A percentile compares a stretch with the other conserved stretches of the same genome.
phyloP scores from a whole-genome alignment of 2,888 invertebrate species.

The Elgonia sp. region DNA sequence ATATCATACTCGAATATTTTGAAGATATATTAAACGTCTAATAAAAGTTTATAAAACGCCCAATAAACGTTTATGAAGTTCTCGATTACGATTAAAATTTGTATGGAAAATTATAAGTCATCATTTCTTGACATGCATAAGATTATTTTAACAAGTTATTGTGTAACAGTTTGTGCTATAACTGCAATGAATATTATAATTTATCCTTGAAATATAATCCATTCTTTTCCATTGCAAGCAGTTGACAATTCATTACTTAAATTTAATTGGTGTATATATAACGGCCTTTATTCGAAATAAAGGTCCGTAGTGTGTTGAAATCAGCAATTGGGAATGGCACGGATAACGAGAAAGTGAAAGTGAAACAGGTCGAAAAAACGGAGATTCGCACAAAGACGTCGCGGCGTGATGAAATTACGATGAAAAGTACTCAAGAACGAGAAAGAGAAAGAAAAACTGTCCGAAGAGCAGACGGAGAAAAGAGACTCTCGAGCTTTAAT shows the following conservation, averaged over 20 bases:
- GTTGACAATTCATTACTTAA: slow-evolving; percentile 5
- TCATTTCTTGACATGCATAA: too few species aligned
- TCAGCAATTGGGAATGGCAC: slow-evolving; percentile 32
- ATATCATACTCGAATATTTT: too few species aligned
- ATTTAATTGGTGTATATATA: neutral
- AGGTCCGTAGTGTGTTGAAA: slow-evolving; percentile 20
- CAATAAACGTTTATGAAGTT: too few species aligned
- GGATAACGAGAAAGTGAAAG: slow-evolving; percentile 65
- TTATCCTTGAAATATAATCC: neutral
- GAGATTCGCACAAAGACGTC: slow-evolving; percentile 48
- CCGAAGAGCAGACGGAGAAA: slow-evolving; percentile 53
- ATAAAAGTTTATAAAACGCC: too few species aligned
- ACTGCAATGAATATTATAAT: too few species aligned
- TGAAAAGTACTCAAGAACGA: slow-evolving; percentile 51
- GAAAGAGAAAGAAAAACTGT: slow-evolving; percentile 41
- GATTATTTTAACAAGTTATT: too few species aligned
- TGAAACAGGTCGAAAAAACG: slow-evolving; percentile 60
- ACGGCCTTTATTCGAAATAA: slow-evolving; percentile 10
- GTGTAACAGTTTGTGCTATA: too few species aligned
- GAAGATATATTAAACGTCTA: too few species aligned
- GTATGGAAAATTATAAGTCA: too few species aligned
- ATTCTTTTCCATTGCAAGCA: neutral
- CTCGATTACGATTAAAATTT: too few species aligned
- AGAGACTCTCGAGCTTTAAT: slow-evolving; percentile 79
- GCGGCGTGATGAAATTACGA: slow-evolving; percentile 53